Conservation (phyloP, 2,888 invertebrate species). For the Rhingia campestris region DNA sequence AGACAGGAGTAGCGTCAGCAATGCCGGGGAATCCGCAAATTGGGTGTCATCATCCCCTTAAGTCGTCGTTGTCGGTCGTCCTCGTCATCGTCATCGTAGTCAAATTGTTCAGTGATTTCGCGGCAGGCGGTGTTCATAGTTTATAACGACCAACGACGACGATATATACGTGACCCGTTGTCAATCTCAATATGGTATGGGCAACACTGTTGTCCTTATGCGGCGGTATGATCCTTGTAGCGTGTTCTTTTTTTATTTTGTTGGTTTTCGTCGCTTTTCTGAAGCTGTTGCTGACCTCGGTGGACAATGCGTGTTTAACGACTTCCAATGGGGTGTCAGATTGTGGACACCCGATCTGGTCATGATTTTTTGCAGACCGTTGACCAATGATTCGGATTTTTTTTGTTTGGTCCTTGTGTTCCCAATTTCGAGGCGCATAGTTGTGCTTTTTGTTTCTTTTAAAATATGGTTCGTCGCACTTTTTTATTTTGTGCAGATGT, state of each 20-base stretch:
- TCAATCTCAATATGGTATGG: constrained; percentile 25
- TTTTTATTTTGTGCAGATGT: constrained; percentile 29
- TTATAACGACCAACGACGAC: constrained; percentile 43
- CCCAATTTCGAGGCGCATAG: background rate
- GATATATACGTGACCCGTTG: constrained; percentile 22
- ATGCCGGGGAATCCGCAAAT: constrained; percentile 66
- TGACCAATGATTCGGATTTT: constrained; percentile 49
- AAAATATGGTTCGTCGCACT: constrained; percentile 13
- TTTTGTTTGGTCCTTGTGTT: constrained; percentile 10
- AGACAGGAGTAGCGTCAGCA: constrained; percentile 4
- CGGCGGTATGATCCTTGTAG: constrained; percentile 40
- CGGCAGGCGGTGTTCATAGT: constrained; percentile 66
- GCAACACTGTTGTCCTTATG: constrained; percentile 35
- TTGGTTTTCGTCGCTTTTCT: constrained; percentile 32
- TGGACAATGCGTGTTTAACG: constrained; percentile 74
- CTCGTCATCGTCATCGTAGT: constrained; percentile 65
- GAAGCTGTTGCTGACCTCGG: constrained; percentile 68
- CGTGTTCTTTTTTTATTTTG: constrained; percentile 28
- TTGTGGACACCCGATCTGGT: constrained; percentile 74
- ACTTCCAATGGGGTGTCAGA: constrained; percentile 75
- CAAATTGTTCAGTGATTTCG: constrained; percentile 74
- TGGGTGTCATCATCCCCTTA: constrained; percentile 74
- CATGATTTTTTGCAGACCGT: constrained; percentile 63
- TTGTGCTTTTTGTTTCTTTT: constrained; percentile 15
- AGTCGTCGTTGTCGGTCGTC: constrained; percentile 68